A percentile compares a stretch with the other conserved stretches of the same genome.
Evolutionary conservation across 1,140 invertebrate species (phyloP).

Genomic region (Drosophila sp.): DNA sequence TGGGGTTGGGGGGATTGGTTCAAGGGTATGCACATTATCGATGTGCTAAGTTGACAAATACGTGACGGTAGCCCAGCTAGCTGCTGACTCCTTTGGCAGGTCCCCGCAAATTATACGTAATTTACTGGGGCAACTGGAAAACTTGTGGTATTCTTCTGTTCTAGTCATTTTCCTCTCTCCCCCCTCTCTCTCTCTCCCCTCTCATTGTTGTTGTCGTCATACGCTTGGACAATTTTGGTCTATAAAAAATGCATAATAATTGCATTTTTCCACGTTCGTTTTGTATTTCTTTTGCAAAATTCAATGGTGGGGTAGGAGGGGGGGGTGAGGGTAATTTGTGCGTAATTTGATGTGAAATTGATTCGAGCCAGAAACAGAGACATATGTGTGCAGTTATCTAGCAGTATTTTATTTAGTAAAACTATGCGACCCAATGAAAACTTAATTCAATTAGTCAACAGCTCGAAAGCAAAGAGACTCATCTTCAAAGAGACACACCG

Average conservation of each 20-base stretch:
- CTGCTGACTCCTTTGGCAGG: neutral
- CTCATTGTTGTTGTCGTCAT: neutral
- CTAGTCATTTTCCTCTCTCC: neutral
- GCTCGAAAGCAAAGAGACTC: neutral
- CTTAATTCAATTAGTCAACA: slow-evolving; percentile 40
- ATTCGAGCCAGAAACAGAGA: slow-evolving; percentile 41
- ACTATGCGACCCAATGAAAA: slow-evolving; percentile 10
- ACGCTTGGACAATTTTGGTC: slow-evolving; percentile 53
- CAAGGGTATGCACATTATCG: slow-evolving; percentile 45
- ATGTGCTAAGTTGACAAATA: slow-evolving; percentile 80
- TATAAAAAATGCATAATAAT: slow-evolving; percentile 78
- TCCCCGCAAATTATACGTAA: slow-evolving; percentile 25
- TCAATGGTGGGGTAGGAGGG: slow-evolving; percentile 16
- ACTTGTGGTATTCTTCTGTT: slow-evolving; percentile 23
- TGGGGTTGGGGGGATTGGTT: neutral
- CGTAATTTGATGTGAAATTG: slow-evolving; percentile 70
- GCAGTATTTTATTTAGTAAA: neutral
- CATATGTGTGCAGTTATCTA: neutral
- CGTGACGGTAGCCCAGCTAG: slow-evolving; percentile 22
- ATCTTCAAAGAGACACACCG: slow-evolving; percentile 15
- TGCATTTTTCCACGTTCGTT: slow-evolving; percentile 30
- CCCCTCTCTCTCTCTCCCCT: neutral
- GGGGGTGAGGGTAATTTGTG: slow-evolving; percentile 51
- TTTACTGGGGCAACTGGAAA: slow-evolving; percentile 17
- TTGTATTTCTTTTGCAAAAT: slow-evolving; percentile 44